phyloP scores from a whole-genome alignment of 2,113 vertebrate genomes.

The Buteo buteo region DNA sequence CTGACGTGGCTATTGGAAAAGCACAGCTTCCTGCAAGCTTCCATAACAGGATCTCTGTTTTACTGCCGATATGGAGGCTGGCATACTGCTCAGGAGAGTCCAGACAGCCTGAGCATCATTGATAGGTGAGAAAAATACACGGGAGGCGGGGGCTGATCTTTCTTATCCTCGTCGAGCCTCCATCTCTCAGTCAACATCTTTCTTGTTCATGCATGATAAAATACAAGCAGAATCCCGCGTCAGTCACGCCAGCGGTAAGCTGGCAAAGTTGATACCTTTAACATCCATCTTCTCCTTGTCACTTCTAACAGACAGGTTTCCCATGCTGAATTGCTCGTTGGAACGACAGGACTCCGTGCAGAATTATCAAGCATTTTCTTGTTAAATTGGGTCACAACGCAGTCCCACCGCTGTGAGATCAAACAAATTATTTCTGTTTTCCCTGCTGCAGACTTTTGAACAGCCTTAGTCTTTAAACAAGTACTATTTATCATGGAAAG shows the following conservation, averaged over 20 bases:
- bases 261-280: constrained; percentile 35
- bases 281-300: constrained; percentile 31
- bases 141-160: background rate
- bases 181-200: constrained; percentile 27
- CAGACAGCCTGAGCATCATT: background rate
- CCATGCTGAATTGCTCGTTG: background rate
- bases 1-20: background rate
- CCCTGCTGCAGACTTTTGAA: background rate
- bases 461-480: background rate
- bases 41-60: background rate
- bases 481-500: background rate
- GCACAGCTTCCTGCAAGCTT: background rate
- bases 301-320: constrained; percentile 30
- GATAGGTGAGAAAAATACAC: background rate
- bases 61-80: background rate
- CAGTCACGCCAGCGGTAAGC: background rate
- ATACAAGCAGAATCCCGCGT: constrained; percentile 12
- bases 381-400: background rate
- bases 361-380: constrained; percentile 29
- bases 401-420: background rate
- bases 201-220: background rate
- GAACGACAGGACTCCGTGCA: background rate
- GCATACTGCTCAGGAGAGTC: background rate
- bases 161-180: background rate
- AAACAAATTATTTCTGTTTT: constrained; percentile 22